Percentiles rank a stretch among this genome's conserved stretches.
Conservation (phyloP, 2,888 invertebrate species). For the Oscheius onirici region DNA sequence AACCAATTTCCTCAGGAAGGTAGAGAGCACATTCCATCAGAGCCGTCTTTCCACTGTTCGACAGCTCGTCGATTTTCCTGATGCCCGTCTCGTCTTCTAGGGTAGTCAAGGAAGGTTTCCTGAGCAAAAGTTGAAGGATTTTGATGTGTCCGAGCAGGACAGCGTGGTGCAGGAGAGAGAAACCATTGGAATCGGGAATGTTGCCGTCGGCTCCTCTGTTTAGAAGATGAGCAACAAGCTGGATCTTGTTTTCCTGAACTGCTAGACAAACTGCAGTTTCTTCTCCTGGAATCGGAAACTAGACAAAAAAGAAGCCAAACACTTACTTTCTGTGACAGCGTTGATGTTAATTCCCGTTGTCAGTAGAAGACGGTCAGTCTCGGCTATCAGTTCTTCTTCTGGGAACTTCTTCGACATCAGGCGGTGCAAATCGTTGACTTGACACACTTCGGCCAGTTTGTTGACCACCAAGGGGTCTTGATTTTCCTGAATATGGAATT, state of each 20-base stretch:
- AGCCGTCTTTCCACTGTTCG: constrained; percentile 7
- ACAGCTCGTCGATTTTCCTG: neutral
- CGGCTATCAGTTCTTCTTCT: too few relatives aligned
- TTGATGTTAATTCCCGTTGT: neutral
- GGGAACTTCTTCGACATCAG: too few relatives aligned
- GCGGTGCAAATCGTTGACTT: too few relatives aligned
- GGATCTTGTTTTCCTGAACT: neutral
- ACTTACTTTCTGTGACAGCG: constrained; percentile 5
- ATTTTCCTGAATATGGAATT: too few relatives aligned
- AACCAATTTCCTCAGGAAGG: neutral
- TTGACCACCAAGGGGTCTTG: too few relatives aligned
- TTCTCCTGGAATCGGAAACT: neutral
- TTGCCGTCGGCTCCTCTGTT: neutral
- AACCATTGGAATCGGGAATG: constrained; percentile 7
- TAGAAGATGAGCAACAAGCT: neutral
- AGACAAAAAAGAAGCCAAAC: neutral
- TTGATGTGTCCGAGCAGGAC: neutral
- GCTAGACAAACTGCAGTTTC: neutral
- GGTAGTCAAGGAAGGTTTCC: neutral
- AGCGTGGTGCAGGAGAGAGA: constrained; percentile 15
- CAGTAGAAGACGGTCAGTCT: too few relatives aligned
- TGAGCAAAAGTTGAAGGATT: neutral
- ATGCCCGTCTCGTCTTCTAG: neutral
- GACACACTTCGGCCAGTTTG: too few relatives aligned
- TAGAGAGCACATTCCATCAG: constrained; percentile 11